Base-by-base conservation (phyloP, 2,797 vertebrate species). In the Amniataba percoides region DNA sequence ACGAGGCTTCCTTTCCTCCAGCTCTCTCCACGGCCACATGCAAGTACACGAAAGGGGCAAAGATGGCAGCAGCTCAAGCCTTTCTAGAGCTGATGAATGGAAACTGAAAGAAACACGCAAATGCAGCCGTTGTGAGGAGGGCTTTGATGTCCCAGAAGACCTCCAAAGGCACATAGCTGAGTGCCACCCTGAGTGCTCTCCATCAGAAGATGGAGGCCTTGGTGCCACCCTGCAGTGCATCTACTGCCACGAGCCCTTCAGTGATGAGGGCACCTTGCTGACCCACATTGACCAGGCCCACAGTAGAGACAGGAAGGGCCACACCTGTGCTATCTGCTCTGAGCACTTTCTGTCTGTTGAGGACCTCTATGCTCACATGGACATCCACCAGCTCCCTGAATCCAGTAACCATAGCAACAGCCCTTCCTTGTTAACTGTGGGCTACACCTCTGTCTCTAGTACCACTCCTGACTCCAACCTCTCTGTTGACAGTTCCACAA, bases 361-460 rank as follows among this genome's bases (percentile, higher is more conserved):
- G 93, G 98, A 99, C 84, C 95, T 99, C 18, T 99, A 98, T 62
- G 96, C 96, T 91, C 98, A 99, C 95, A 98, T 98, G 97, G 98
- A 99, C 87, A 95, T 97, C 84, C 98, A 99, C 94, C 98, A 98
- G 94, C 97, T 98, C 61, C 96, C 98, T 0, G 98, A 99, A 94
- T 98, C 98, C 0, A 98, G 98, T 89, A 99, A 99, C 92, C 98
- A 98, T 86, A 99, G 98, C 94, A 97, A 99, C 94, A 99, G 98
- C 90, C 98, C 98, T 0, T 99, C 97, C 9, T 92, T 98, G 92
- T 95, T 99, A 85, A 98, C 98, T 0, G 96, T 98, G 81, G 98
- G 98, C 57, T 99, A 99, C 91, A 99, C 98, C 49, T 99, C 98
- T 1, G 98, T 99, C 83, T 99, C 98, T 3, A 99, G 98, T 93